Percentiles rank a stretch among this genome's conserved stretches.
phyloP scores from a whole-genome alignment of 1,140 invertebrate species.

The Frieseomelitta varia region DNA sequence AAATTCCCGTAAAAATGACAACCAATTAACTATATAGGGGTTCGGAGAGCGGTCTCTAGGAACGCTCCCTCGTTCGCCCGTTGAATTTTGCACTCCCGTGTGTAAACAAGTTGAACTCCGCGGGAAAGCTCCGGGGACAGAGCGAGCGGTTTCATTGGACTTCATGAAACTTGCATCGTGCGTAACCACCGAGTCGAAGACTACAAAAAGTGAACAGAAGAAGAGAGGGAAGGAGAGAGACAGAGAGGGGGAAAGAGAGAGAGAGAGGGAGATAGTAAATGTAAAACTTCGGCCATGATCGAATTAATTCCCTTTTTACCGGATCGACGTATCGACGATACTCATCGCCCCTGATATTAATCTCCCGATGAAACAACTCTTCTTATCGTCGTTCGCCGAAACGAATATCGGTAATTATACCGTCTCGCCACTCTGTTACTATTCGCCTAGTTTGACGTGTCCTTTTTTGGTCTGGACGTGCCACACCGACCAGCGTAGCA shows the following conservation, averaged over 20 bases:
- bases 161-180: slow-evolving; percentile 64
- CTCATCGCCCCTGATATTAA: not conserved
- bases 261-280: slow-evolving; percentile 6
- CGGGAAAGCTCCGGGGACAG: slow-evolving; percentile 21
- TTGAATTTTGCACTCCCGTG: slow-evolving; percentile 58
- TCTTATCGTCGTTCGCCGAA: not conserved
- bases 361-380: not conserved
- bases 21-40: slow-evolving; percentile 35
- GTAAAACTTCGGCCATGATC: slow-evolving; percentile 30
- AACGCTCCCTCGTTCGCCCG: not conserved
- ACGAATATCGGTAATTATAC: not conserved
- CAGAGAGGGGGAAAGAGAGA: not conserved
- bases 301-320: slow-evolving; percentile 35
- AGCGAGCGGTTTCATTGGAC: slow-evolving; percentile 33
- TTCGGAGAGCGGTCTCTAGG: slow-evolving; percentile 7
- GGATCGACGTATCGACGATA: not conserved
- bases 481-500: not conserved
- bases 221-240: not conserved
- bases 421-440: not conserved
- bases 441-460: slow-evolving; percentile 15
- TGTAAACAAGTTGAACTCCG: slow-evolving; percentile 54
- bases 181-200: slow-evolving; percentile 37
- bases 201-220: slow-evolving; percentile 29
- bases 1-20: not conserved
- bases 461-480: slow-evolving; percentile 24